Base-by-base conservation (phyloP, 2,888 invertebrate species). In the Drosophila longiperda region DNA sequence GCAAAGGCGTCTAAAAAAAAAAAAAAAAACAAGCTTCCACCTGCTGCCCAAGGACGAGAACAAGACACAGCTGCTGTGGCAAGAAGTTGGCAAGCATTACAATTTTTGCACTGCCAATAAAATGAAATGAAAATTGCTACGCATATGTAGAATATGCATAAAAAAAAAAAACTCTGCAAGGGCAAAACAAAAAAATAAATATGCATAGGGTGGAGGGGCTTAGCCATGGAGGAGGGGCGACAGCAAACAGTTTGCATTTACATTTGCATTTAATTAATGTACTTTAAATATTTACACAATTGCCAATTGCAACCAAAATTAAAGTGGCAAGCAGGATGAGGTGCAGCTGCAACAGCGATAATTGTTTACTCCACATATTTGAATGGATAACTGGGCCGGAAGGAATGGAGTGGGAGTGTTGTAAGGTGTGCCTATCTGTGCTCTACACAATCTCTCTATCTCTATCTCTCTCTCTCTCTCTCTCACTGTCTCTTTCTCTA, bases 181-280 rank as follows among this genome's bases (percentile, higher is more conserved):
- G 20, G 52, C 23, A 7, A 45, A 23, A 8, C 15, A 63, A 54
- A 66, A 50, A 9, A 48, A 48, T 9, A 17, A 29, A 29, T 52
- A 11, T 40, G 29, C 34, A 12, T 12, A 42, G 6, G 3, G 40
- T 20, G 5, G 23, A 0, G 38, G 36, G n/a, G 29, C 29, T 29
- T 29, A 29, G 29, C 6, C 29, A 29, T 6, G 32, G 11, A 32
- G n/a, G 4, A n/a, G 26, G 23, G 36, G 15, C 20, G 33, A 48
- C 26, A 33, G 38, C 63, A 66, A 64, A 70, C 70, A 61, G 55
- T 69, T 66, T 29, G 65, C 62, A 34, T 87, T 83, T 74, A 59
- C 85, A 84, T 88, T 83, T 80, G 86, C 85, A 88, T 86, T 82
- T 83, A 83, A 86, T 86, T 88, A 86, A 86, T 88, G 88, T 74